Percentiles rank a stretch among this genome's conserved stretches.
Conservation (phyloP, 2,797 vertebrate genomes). For the Eulemur rubriventer region DNA sequence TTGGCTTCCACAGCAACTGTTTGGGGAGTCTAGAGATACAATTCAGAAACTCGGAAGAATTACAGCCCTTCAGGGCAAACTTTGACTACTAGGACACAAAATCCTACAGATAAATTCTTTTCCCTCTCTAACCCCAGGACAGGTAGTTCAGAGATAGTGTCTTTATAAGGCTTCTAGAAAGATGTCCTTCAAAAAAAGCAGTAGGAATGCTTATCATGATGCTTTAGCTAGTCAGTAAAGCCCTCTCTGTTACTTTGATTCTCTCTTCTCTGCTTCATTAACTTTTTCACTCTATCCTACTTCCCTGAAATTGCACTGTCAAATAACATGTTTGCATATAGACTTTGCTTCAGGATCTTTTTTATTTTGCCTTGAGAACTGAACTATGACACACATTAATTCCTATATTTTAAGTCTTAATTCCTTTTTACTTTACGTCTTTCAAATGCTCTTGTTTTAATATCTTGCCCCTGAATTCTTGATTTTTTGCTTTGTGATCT, state of each 20-base stretch:
- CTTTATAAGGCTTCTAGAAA: neutral
- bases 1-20: neutral
- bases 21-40: neutral
- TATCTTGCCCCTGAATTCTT: neutral
- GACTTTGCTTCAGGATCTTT: neutral
- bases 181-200: neutral
- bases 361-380: neutral
- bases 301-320: neutral
- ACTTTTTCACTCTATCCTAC: neutral
- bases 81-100: neutral
- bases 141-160: neutral
- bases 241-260: neutral
- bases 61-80: neutral
- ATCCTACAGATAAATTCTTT: neutral
- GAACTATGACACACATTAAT: neutral
- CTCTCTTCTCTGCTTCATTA: neutral
- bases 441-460: neutral
- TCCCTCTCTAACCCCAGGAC: neutral
- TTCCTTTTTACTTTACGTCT: neutral
- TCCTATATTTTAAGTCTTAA: neutral
- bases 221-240: neutral
- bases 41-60: neutral
- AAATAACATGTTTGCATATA: neutral
- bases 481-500: neutral
- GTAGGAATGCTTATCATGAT: rapidly evolving